Base-by-base conservation (phyloP, 2,113 vertebrate genomes). In the Hydropotes inermis region DNA sequence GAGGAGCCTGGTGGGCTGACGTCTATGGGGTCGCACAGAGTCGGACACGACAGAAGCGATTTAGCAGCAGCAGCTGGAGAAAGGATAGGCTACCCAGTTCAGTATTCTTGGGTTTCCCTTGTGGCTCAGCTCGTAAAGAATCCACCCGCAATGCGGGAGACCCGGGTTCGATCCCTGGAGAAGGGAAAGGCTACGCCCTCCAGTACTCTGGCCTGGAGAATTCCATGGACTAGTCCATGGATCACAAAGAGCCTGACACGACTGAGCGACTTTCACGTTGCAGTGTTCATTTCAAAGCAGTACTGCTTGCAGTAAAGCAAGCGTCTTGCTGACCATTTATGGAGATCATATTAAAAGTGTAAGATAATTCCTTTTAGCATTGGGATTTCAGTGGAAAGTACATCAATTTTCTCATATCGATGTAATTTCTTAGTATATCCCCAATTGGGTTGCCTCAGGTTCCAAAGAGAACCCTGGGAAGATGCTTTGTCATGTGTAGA, bases 121-220 rank as follows among this genome's bases (percentile, higher is more conserved):
- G n/a, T 36, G 64, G 4, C 64, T 36, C 64, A 36, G 64, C 64
- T 36, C 19, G 64, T 4, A 70, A 23, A 70, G 19, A 70, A 36
- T 70, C 64, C 0, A 0, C 64, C 19, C 1, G 2, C 5, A 36
- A 36, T 70, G 9, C 0, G 1, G 17, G 19, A 70, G 2, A 70
- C 19, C 57, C 1, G 0, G 2, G 19, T 36, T 23, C 1, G 5
- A 39, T 70, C 67, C 57, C 57, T 58, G 57, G 23, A 58, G 25
- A 58, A 58, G 23, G 57, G 23, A 58, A 10, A 58, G 25, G 1
- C 57, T 58, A 58, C 25, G 23, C 9, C 25, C 57, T 36, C 64
- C 19, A 39, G 9, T 23, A 70, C 36, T 23, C 64, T 36, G n/a
- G 19, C n/a, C n/a, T 36, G n/a, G n/a, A 70, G 64, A 36, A 36